Evolutionary conservation across 2,113 vertebrate species (phyloP).

Genomic region (Sciurus niger): DNA sequence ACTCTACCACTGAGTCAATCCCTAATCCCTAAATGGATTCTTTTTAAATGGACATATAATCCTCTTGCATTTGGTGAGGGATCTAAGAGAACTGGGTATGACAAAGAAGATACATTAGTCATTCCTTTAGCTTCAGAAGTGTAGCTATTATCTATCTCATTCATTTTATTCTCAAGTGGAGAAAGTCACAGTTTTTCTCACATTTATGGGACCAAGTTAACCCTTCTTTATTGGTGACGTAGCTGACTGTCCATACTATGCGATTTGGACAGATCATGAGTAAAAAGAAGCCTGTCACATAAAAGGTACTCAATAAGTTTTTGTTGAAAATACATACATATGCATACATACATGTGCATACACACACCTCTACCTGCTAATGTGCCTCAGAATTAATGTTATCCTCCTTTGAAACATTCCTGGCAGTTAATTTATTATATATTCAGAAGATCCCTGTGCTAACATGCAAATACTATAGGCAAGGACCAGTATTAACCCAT

Average conservation of each 20-base stretch:
- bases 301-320: constrained; percentile 5
- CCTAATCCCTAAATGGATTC: too few relatives aligned
- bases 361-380: neutral
- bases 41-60: neutral
- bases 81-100: neutral
- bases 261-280: neutral
- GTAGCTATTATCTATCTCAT: neutral
- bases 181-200: constrained; percentile 17
- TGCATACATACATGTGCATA: too few relatives aligned
- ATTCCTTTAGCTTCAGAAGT: neutral
- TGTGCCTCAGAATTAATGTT: constrained; percentile 21
- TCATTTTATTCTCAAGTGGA: neutral
- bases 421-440: constrained; percentile 24
- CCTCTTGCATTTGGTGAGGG: neutral
- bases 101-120: constrained; percentile 3
- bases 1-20: too few relatives aligned
- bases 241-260: neutral
- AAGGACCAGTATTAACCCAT: neutral
- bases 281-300: neutral
- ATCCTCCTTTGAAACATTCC: constrained; percentile 8
- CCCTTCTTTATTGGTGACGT: neutral
- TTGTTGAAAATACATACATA: neutral
- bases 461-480: neutral
- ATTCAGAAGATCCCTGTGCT: neutral
- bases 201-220: constrained; percentile 31